A percentile compares a stretch with the other conserved stretches of the same genome.
Conservation (phyloP, 1,140 invertebrate species). For the Drosophila aff. region DNA sequence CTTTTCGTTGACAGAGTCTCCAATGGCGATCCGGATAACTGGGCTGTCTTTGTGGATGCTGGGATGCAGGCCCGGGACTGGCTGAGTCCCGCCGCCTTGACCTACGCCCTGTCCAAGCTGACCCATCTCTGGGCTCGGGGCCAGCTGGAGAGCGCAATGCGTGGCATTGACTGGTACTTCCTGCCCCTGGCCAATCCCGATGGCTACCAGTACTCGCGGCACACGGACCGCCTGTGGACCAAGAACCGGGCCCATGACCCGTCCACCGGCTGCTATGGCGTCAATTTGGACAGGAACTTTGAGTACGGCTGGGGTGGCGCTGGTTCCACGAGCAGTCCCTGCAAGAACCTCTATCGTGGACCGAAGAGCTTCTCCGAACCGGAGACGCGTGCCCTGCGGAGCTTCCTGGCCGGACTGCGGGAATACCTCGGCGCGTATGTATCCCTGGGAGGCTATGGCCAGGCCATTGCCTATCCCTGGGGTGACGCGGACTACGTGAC, state of each 20-base stretch:
- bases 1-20: constrained; percentile 86
- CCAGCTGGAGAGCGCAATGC: constrained; percentile 86
- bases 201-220: constrained; percentile 89
- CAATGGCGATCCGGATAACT: constrained; percentile 87
- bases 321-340: constrained; percentile 92
- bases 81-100: constrained; percentile 93
- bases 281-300: constrained; percentile 93
- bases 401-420: constrained; percentile 86
- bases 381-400: constrained; percentile 90
- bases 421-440: constrained; percentile 87
- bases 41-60: constrained; percentile 88
- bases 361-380: constrained; percentile 92
- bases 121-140: constrained; percentile 87
- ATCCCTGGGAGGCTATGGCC: constrained; percentile 92
- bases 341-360: constrained; percentile 92
- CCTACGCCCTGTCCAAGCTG: constrained; percentile 91
- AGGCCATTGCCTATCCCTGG: constrained; percentile 87
- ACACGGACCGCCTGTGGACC: constrained; percentile 88
- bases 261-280: constrained; percentile 89
- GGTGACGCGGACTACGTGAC: constrained; percentile 78
- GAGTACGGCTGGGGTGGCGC: constrained; percentile 91
- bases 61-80: constrained; percentile 94
- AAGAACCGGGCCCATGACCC: constrained; percentile 88
- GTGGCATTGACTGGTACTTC: constrained; percentile 92
- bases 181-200: constrained; percentile 90